phyloP scores from a whole-genome alignment of 2,888 invertebrate species.

The Chrysotoxum bicinctum region DNA sequence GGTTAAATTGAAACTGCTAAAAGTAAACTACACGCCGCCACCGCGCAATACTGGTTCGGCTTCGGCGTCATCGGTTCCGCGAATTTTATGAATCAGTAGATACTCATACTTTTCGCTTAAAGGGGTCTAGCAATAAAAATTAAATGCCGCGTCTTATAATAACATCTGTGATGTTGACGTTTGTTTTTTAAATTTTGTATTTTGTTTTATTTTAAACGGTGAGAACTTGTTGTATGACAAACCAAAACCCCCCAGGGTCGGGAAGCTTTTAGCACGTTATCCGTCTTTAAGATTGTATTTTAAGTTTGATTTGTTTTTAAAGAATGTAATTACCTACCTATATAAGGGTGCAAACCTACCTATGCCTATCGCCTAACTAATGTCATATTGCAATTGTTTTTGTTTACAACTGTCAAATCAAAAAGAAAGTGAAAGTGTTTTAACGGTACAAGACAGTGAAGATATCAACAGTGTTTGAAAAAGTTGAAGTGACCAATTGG shows the following conservation, averaged over 20 bases:
- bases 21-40: slow-evolving; percentile 40
- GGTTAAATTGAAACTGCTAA: neutral
- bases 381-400: neutral
- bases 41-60: slow-evolving; percentile 53
- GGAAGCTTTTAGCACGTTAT: neutral
- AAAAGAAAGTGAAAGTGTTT: neutral
- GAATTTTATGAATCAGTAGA: slow-evolving; percentile 64
- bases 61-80: slow-evolving; percentile 48
- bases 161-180: slow-evolving; percentile 11
- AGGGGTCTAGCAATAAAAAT: slow-evolving; percentile 15
- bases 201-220: neutral
- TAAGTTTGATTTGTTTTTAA: neutral
- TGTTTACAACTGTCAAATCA: neutral
- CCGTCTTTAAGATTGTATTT: neutral
- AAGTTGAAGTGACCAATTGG: neutral
- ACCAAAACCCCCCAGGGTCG: neutral
- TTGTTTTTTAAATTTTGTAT: slow-evolving; percentile 3
- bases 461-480: neutral
- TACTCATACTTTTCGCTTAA: neutral
- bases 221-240: slow-evolving; percentile 8
- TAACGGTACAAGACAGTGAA: neutral
- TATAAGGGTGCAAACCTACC: neutral
- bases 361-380: neutral
- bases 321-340: neutral
- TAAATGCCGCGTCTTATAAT: neutral